Base-by-base conservation (phyloP, 2,888 invertebrate genomes). In the Cenopis cana region DNA sequence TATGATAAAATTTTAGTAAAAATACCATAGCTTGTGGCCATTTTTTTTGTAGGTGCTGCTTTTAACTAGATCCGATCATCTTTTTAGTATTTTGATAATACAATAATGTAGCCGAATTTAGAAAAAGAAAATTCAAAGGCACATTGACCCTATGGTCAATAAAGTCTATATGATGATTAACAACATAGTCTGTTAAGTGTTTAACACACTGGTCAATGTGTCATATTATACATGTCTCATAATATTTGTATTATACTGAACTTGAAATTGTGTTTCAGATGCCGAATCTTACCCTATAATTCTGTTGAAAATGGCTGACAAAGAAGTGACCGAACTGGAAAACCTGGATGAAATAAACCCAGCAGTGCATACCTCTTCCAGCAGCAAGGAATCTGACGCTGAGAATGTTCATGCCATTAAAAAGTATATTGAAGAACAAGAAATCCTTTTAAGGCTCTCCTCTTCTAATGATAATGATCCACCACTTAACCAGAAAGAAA, bases 251-350 rank as follows among this genome's bases (percentile, higher is more conserved):
- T 41, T 70, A 38, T 41, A 36, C 46, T 46, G 46, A 8, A 46
- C 46, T 57, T 64, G 36, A 0, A 38, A 41, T n/a, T n/a, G 29
- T 61, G 52, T 41, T 88, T 67, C 81, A 94, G 96, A 96, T 76
- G 95, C 96, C 9, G 91, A 96, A 61, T 96, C 97, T 9, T 95
- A 18, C 96, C 72, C 95, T 97, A 68, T 97, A 62, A 4, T 97
- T 87, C 93, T 95, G 4, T 96, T 96, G 95, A 86, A 78, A 69
- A 80, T 79, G 72, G 69, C 76, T 67, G 69, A 73, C 18, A 74
- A 74, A 71, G 76, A 75, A 79, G 69, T 76, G 74, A 62, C 20
- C 41, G 76, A 79, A 56, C 83, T 82, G 81, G 84, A 86, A 46
- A 62, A 73, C 20, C 59, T 55, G 46, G 62, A 72, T 41, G 55